Evolutionary conservation across 2,797 vertebrate genomes (phyloP).

Genomic region (Lycodopsis pacificus): DNA sequence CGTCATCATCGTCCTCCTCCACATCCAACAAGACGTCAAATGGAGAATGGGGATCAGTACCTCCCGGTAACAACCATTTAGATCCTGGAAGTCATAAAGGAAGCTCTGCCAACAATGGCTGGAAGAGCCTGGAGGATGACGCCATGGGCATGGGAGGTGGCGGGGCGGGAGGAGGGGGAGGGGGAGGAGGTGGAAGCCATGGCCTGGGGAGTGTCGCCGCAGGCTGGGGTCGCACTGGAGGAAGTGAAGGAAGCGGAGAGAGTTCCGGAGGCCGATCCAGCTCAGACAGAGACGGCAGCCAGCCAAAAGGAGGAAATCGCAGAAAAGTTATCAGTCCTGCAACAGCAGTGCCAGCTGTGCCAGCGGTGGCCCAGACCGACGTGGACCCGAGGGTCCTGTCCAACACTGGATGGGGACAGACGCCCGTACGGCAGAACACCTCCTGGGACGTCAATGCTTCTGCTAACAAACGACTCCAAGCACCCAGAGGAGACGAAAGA

Average conservation of each 20-base stretch:
- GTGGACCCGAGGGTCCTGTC: slow-evolving; percentile 96
- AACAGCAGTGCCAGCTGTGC: slow-evolving; percentile 81
- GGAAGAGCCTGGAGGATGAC: slow-evolving; percentile 95
- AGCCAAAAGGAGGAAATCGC: slow-evolving; percentile 81
- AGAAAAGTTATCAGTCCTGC: slow-evolving; percentile 84
- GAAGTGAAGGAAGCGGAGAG: slow-evolving; percentile 91
- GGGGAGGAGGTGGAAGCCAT: slow-evolving; percentile 75
- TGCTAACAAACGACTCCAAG: slow-evolving; percentile 72
- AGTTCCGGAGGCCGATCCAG: slow-evolving; percentile 89
- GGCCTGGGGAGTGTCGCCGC: slow-evolving; percentile 63
- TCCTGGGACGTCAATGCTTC: slow-evolving; percentile 91
- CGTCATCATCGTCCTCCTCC: slow-evolving; percentile 83
- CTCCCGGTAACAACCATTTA: slow-evolving; percentile 80
- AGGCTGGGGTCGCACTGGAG: slow-evolving; percentile 86
- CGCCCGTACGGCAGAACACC: slow-evolving; percentile 95
- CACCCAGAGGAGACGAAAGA: slow-evolving; percentile 78
- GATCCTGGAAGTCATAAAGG: slow-evolving; percentile 89
- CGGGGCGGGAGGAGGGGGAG: slow-evolving; percentile 70
- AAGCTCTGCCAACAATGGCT: slow-evolving; percentile 87
- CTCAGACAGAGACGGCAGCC: slow-evolving; percentile 68
- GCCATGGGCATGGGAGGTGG: slow-evolving; percentile 85
- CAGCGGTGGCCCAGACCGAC: slow-evolving; percentile 78
- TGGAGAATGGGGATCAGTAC: slow-evolving; percentile 91
- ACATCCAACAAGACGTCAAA: slow-evolving; percentile 85
- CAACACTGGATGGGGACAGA: slow-evolving; percentile 99